A percentile compares a stretch with the other conserved stretches of the same genome.
These are phyloP conservation scores for Rhinopomastus cyanomelas DNA, from an alignment of 2,113 vertebrate species.

Conservation along the genomic window DNA sequence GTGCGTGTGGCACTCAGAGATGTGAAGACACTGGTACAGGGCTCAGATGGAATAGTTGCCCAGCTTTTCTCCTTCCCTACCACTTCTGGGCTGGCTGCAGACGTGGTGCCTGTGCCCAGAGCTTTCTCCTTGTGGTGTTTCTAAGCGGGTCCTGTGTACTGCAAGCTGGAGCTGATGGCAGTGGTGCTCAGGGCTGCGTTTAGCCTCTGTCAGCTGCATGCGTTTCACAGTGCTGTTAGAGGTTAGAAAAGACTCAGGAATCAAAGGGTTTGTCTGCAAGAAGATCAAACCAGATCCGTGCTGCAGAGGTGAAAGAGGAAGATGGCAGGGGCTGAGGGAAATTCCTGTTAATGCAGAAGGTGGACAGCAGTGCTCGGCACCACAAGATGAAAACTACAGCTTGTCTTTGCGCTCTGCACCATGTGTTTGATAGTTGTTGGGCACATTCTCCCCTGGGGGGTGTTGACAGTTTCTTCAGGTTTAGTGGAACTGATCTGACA, in stretches of 20 bases:
- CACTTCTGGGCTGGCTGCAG: not conserved
- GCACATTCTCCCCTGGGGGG: not conserved
- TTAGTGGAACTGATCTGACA: not conserved
- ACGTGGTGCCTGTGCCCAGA: not conserved
- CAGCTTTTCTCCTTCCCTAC: not conserved
- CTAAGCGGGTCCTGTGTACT: not conserved
- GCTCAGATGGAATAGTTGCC: not conserved
- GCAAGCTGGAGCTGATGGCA: not conserved
- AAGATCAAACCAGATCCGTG: not conserved
- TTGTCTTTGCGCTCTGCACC: not conserved
- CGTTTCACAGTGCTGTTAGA: not conserved
- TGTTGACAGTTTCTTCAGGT: not conserved
- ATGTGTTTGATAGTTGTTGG: not conserved
- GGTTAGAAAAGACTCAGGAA: not conserved
- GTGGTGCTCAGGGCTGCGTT: fast-evolving
- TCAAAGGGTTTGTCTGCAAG: not conserved
- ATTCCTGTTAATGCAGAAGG: not conserved
- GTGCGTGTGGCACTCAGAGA: too few species aligned
- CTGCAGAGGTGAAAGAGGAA: not conserved
- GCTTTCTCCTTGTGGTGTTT: not conserved
- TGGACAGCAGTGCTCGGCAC: not conserved
- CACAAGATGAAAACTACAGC: not conserved
- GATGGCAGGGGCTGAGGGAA: not conserved
- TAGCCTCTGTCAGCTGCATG: not conserved
- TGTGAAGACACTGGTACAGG: not conserved